Conservation (phyloP, 2,888 invertebrate genomes). For the Autographa pulchrina region DNA sequence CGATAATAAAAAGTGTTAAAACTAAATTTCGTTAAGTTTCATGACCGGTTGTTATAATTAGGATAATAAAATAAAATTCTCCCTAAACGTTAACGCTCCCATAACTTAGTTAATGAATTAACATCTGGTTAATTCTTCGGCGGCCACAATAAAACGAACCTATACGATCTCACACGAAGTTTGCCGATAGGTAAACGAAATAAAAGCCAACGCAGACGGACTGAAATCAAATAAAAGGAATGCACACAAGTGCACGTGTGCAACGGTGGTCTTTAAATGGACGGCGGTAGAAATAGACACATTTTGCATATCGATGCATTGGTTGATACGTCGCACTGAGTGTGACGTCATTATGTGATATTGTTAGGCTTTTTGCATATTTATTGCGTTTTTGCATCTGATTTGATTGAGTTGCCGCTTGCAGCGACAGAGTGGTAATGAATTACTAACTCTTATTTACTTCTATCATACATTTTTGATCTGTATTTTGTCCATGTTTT, state of each 20-base stretch:
- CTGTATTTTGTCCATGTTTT: background rate
- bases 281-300: slow-evolving; percentile 50
- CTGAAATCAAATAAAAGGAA: slow-evolving; percentile 65
- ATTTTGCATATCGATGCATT: slow-evolving; percentile 45
- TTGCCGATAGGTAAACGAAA: slow-evolving; percentile 74
- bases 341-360: slow-evolving; percentile 20
- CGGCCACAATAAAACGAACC: slow-evolving; percentile 67
- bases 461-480: background rate
- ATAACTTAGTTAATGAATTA: slow-evolving; percentile 64
- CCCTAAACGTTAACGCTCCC: slow-evolving; percentile 44
- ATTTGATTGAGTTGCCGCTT: background rate
- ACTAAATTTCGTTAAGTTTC: slow-evolving; percentile 30
- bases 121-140: slow-evolving; percentile 67
- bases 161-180: slow-evolving; percentile 78
- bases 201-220: slow-evolving; percentile 61
- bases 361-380: slow-evolving; percentile 26
- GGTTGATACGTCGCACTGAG: background rate
- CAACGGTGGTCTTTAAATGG: slow-evolving; percentile 50
- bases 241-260: slow-evolving; percentile 58
- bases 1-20: slow-evolving; percentile 34
- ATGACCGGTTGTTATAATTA: slow-evolving; percentile 27
- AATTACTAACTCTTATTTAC: background rate
- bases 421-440: background rate
- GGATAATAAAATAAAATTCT: slow-evolving; percentile 50
- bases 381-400: slow-evolving; percentile 11